Evolutionary conservation across 2,888 invertebrate genomes (phyloP).

Genomic region (Temnothorax unifasciatus): DNA sequence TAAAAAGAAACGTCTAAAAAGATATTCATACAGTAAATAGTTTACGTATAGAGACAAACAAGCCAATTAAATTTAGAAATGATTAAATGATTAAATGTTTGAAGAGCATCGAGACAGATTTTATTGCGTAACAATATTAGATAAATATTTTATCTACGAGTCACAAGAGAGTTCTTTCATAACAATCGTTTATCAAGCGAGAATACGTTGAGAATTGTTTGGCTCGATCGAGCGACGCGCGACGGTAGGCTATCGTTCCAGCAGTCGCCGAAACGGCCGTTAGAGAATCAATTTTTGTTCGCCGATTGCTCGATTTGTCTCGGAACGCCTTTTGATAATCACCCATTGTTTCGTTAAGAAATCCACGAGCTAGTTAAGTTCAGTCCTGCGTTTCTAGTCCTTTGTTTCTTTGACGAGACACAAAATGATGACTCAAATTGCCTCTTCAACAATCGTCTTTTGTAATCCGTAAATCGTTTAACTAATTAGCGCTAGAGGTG

Average conservation of each 20-base stretch:
- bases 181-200: constrained; percentile 13
- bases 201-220: constrained; percentile 17
- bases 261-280: neutral
- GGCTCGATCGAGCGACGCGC: constrained; percentile 40
- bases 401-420: constrained; percentile 30
- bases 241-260: constrained; percentile 63
- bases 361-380: constrained; percentile 45
- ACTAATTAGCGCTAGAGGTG: neutral
- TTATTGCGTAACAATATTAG: neutral
- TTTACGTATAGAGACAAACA: neutral
- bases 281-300: constrained; percentile 55
- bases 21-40: neutral
- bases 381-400: constrained; percentile 17
- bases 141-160: constrained; percentile 16
- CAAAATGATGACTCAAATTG: constrained; percentile 67
- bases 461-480: constrained; percentile 22
- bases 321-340: constrained; percentile 62
- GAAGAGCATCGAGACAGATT: neutral
- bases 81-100: constrained; percentile 4
- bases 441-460: constrained; percentile 61
- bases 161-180: neutral
- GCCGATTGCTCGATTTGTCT: constrained; percentile 48
- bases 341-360: constrained; percentile 63
- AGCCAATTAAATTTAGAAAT: neutral
- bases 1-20: neutral